A percentile compares a stretch with the other conserved stretches of the same genome.
Evolutionary conservation across 2,113 vertebrate species (phyloP).

Genomic region (Indicator indicator): DNA sequence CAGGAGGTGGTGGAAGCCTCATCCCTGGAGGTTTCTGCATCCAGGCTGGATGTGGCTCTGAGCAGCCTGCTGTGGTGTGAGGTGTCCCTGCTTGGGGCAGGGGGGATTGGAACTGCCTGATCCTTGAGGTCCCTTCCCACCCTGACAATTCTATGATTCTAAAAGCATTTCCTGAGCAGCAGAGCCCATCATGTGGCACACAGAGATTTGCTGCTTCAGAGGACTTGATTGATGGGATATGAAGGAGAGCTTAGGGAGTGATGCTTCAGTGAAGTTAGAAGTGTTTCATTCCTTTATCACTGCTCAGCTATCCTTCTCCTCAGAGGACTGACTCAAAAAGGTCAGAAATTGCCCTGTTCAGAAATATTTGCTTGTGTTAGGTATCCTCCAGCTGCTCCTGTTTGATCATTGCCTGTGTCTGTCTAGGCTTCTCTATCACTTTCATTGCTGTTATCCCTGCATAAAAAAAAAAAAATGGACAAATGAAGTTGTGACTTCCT

Average conservation of each 20-base stretch:
- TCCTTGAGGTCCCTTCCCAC: no score
- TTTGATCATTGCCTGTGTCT: background rate
- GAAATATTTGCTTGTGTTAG: background rate
- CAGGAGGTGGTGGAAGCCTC: no score
- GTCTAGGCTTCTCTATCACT: background rate
- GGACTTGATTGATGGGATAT: background rate
- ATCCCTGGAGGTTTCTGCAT: no score
- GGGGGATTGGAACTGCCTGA: no score
- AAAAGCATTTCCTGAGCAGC: background rate
- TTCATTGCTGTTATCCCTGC: background rate
- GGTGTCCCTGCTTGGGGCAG: no score
- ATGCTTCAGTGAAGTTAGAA: background rate
- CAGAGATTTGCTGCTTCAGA: background rate
- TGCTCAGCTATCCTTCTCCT: background rate
- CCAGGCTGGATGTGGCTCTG: no score
- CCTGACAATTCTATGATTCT: no score
- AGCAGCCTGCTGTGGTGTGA: no score
- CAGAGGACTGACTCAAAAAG: background rate
- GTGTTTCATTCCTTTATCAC: background rate
- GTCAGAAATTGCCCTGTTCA: slow-evolving; percentile 3
- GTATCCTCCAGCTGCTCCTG: background rate
- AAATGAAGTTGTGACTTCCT: background rate
- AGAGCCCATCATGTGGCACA: background rate
- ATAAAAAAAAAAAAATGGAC: background rate
- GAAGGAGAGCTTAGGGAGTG: background rate